phyloP scores from a whole-genome alignment of 2,888 invertebrate species.

The Globia sparganii region DNA sequence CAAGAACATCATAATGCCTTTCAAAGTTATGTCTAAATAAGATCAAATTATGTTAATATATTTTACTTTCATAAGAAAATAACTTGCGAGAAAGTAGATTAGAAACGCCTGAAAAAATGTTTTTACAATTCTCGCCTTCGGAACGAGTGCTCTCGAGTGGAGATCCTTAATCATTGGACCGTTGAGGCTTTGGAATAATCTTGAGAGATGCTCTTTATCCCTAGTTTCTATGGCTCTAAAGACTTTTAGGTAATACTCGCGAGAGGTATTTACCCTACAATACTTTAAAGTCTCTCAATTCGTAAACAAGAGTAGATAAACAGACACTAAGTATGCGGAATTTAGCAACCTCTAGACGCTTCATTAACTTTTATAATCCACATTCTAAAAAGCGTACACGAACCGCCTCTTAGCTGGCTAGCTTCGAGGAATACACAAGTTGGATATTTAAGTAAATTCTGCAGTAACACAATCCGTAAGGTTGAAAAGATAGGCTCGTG shows the following conservation, averaged over 20 bases:
- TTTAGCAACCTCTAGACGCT: slow-evolving; percentile 26
- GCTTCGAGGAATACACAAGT: slow-evolving; percentile 54
- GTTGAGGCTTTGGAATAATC: slow-evolving; percentile 32
- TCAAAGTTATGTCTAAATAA: slow-evolving; percentile 13
- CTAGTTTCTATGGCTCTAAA: slow-evolving; percentile 18
- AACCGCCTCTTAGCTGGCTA: slow-evolving; percentile 24
- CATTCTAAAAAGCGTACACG: slow-evolving; percentile 46
- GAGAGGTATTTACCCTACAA: not conserved
- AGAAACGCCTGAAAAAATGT: slow-evolving; percentile 36
- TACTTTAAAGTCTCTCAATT: slow-evolving; percentile 17
- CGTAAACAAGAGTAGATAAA: slow-evolving; percentile 43
- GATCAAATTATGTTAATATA: slow-evolving; percentile 8
- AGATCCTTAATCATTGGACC: slow-evolving; percentile 43
- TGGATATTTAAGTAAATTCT: slow-evolving; percentile 63
- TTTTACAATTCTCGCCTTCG: slow-evolving; percentile 36
- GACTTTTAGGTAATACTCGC: not conserved
- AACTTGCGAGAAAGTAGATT: slow-evolving; percentile 23
- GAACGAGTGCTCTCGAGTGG: slow-evolving; percentile 22
- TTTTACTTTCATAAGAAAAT: slow-evolving; percentile 33
- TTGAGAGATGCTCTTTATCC: slow-evolving; percentile 23
- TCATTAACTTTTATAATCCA: slow-evolving; percentile 53
- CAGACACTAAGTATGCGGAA: slow-evolving; percentile 41
- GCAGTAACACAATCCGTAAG: slow-evolving; percentile 67
- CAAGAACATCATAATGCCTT: not conserved
- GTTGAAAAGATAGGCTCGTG: slow-evolving; percentile 69